Conservation (phyloP, 2,888 invertebrate genomes). For the Caenorhabditis sp. region DNA sequence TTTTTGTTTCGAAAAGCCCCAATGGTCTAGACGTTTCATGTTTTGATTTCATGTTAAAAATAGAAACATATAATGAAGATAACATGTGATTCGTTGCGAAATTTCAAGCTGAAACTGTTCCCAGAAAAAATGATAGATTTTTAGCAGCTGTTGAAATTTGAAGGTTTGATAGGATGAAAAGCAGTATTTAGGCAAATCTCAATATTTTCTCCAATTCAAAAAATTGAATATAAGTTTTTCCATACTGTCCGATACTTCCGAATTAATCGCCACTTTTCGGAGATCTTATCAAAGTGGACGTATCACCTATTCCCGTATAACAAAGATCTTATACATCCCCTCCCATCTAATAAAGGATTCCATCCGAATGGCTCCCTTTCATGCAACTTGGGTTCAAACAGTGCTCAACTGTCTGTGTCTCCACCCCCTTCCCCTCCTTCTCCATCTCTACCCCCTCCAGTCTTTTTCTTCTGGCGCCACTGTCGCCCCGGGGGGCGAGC, state of each 20-base stretch:
- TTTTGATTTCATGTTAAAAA: slow-evolving; percentile 12
- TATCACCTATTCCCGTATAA: background rate
- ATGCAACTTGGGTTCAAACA: slow-evolving; percentile 49
- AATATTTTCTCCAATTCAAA: too few species aligned
- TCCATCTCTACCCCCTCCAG: slow-evolving; percentile 36
- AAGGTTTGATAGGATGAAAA: background rate
- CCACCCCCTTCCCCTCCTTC: slow-evolving; percentile 16
- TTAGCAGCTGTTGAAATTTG: too few species aligned
- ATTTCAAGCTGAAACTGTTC: background rate
- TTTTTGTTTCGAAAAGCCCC: background rate
- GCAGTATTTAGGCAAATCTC: background rate
- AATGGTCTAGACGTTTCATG: slow-evolving; percentile 18
- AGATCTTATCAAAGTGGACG: too few species aligned
- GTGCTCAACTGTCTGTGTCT: slow-evolving; percentile 44
- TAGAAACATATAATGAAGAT: background rate
- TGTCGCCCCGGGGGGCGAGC: slow-evolving; percentile 45
- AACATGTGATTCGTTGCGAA: slow-evolving; percentile 28
- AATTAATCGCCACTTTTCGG: too few species aligned
- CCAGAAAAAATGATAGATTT: background rate
- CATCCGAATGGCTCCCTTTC: background rate
- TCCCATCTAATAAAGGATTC: background rate
- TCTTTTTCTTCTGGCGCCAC: slow-evolving; percentile 27
- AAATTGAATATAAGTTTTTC: too few species aligned
- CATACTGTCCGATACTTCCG: too few species aligned
- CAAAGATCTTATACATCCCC: background rate